Percentiles rank a stretch among this genome's conserved stretches.
phyloP scores from a whole-genome alignment of 2,888 invertebrate species.

The Xanthorhoe designata region DNA sequence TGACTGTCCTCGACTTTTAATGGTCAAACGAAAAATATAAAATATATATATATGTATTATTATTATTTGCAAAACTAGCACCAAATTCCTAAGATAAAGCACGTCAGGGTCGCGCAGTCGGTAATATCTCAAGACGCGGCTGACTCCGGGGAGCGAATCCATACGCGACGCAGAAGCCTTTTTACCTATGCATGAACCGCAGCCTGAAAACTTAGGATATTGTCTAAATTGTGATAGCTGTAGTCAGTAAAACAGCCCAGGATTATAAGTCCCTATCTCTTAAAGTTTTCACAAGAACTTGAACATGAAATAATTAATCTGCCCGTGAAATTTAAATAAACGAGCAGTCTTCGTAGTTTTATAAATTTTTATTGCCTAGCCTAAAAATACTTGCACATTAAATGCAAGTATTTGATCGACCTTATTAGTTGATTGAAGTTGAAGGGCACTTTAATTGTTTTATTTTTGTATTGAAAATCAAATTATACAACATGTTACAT shows the following conservation, averaged over 20 bases:
- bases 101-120: constrained; percentile 61
- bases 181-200: constrained; percentile 71
- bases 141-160: constrained; percentile 56
- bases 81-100: constrained; percentile 50
- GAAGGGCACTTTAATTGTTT: background rate
- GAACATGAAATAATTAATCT: background rate
- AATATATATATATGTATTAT: constrained; percentile 20
- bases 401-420: background rate
- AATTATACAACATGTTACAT: background rate
- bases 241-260: constrained; percentile 35
- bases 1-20: too few species aligned
- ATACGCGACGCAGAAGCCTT: constrained; percentile 58
- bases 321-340: background rate
- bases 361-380: background rate
- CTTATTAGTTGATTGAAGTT: background rate
- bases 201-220: constrained; percentile 36
- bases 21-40: background rate
- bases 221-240: constrained; percentile 46
- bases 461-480: background rate
- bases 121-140: constrained; percentile 69
- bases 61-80: constrained; percentile 35
- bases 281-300: background rate
- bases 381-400: background rate
- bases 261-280: constrained; percentile 2
- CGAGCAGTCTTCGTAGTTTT: background rate